These are phyloP conservation scores for Montipora sp. DNA, from an alignment of 64 coral and sea anemone species.

Conservation along the genomic window DNA sequence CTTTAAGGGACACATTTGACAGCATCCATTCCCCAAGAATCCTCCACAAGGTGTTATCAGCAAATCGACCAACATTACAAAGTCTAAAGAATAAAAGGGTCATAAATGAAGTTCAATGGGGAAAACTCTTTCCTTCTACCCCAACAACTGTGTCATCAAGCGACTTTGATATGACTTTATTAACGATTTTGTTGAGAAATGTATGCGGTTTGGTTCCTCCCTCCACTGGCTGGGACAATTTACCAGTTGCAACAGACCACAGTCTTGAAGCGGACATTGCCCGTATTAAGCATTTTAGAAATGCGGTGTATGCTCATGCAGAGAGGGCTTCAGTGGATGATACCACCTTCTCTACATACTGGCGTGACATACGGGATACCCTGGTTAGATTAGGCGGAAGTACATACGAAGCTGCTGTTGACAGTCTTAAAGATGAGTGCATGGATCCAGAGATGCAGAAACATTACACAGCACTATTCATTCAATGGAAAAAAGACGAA, in stretches of 20 bases:
- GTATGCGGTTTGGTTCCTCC: conserved; percentile 26
- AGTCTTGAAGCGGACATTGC: conserved; percentile 37
- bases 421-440: not conserved
- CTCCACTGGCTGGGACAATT: conserved; percentile 4
- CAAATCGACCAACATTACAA: not conserved
- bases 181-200: conserved; percentile 8
- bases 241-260: not conserved
- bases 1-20: conserved; percentile 1
- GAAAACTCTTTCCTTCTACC: conserved; percentile 17
- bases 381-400: conserved; percentile 15
- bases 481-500: conserved; percentile 2
- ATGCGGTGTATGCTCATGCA: conserved; percentile 17
- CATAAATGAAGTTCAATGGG: conserved; percentile 25
- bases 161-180: conserved; percentile 31
- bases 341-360: not conserved
- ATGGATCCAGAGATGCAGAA: not conserved
- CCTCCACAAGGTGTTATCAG: conserved; percentile 4
- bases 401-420: not conserved
- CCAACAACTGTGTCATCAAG: not conserved
- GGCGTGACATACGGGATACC: conserved; percentile 23
- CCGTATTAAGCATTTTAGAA: conserved; percentile 33
- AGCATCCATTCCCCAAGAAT: conserved; percentile 6
- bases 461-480: not conserved
- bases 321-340: not conserved
- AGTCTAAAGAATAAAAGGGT: not conserved